Conservation (phyloP, 2,888 invertebrate genomes). For the Agrotis ipsilon region DNA sequence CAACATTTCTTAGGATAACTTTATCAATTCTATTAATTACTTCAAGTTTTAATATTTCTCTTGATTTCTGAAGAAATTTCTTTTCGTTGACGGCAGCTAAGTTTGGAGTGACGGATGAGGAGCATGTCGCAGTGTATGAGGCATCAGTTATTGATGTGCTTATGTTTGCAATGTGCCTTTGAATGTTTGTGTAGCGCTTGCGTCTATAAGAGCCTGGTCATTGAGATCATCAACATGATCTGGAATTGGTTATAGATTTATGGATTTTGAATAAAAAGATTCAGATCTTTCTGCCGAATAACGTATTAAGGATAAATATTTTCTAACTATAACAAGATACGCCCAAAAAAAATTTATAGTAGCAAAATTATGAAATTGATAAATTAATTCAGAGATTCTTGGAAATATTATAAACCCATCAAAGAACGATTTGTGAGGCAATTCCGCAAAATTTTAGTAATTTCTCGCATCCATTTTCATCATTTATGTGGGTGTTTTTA, state of each 20-base stretch:
- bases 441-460: conserved; percentile 17
- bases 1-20: background rate
- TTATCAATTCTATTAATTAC: conserved; percentile 1
- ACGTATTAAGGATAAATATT: background rate
- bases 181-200: conserved; percentile 75
- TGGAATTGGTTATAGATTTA: conserved; percentile 36
- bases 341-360: background rate
- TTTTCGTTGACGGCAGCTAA: conserved; percentile 62
- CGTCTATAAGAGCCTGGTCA: conserved; percentile 56
- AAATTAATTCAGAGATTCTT: conserved; percentile 16
- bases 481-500: conserved; percentile 6
- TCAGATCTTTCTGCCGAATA: background rate
- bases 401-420: conserved; percentile 33
- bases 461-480: conserved; percentile 16
- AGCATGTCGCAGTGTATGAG: conserved; percentile 78
- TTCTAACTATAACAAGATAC: background rate
- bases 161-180: conserved; percentile 77
- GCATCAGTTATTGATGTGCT: conserved; percentile 73
- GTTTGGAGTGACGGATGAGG: conserved; percentile 56
- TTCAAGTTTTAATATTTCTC: conserved; percentile 4
- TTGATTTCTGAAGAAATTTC: conserved; percentile 59
- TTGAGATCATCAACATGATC: conserved; percentile 44
- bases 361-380: conserved; percentile 2
- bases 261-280: conserved; percentile 7
- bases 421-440: background rate